These are phyloP conservation scores for Harlomillsia oculata DNA, from an alignment of 1,140 invertebrate species.

Conservation along the genomic window DNA sequence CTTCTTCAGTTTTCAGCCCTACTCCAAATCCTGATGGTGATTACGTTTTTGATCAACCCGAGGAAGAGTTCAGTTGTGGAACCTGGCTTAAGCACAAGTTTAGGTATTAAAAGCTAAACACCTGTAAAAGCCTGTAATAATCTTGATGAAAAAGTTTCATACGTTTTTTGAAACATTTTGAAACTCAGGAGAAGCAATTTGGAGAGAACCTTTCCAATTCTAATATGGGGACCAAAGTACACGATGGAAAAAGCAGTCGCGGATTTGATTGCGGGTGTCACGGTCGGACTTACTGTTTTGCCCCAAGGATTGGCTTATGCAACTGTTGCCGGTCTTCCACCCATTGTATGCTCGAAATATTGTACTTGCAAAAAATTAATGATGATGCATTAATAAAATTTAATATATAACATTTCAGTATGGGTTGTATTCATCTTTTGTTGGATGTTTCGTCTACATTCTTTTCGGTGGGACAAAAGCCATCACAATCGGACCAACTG, in stretches of 20 bases:
- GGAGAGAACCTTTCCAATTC: conserved; percentile 49
- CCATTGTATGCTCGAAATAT: conserved; percentile 48
- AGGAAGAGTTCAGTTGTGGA: neutral
- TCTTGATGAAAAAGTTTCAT: neutral
- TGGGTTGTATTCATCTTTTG: conserved; percentile 79
- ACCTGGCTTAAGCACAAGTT: conserved; percentile 13
- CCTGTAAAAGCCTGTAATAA: neutral
- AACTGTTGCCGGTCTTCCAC: conserved; percentile 63
- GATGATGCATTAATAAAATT: neutral
- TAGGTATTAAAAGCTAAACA: neutral
- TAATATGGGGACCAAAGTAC: conserved; percentile 62
- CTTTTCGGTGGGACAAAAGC: conserved; percentile 70
- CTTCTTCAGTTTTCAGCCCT: neutral
- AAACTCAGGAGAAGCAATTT: conserved; percentile 23
- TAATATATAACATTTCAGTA: conserved; percentile 39
- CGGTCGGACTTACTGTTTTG: conserved; percentile 77
- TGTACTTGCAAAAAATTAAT: neutral
- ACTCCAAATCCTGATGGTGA: neutral
- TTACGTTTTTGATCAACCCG: neutral
- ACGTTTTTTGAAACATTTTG: conserved; percentile 1
- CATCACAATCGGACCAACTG: conserved; percentile 59
- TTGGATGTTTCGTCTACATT: conserved; percentile 69
- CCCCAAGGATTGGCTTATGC: conserved; percentile 80
- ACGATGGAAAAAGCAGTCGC: conserved; percentile 58
- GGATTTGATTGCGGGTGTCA: conserved; percentile 69